A percentile compares a stretch with the other conserved stretches of the same genome.
These are phyloP conservation scores for Cryptomyrus ogoouensis DNA, from an alignment of 2,113 vertebrate genomes.

Conservation along the genomic window DNA sequence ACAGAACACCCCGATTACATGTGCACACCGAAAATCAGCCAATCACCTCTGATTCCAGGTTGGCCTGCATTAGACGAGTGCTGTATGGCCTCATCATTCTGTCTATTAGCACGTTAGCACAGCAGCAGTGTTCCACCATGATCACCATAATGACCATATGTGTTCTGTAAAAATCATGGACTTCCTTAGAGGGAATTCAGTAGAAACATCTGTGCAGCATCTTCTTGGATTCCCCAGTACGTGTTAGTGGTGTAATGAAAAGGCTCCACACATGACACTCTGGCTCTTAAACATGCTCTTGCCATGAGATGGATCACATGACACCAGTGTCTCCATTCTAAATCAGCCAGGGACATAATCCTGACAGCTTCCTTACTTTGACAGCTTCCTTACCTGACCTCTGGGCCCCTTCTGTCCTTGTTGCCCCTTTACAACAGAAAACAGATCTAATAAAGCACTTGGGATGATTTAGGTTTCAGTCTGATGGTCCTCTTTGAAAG, in stretches of 20 bases:
- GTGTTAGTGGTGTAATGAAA: neutral
- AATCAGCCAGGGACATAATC: neutral
- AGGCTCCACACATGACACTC: neutral
- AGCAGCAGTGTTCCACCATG: neutral
- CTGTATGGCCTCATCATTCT: neutral
- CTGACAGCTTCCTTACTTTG: neutral
- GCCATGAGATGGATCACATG: neutral
- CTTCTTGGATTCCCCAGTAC: neutral
- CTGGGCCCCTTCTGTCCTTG: slow-evolving; percentile 55
- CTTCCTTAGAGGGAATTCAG: neutral
- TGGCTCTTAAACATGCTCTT: neutral
- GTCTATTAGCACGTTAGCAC: neutral
- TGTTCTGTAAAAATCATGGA: neutral
- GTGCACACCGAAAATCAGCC: neutral
- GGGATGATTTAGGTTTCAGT: neutral
- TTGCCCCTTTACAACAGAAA: slow-evolving; percentile 39
- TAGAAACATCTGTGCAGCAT: neutral
- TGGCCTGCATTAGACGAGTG: neutral
- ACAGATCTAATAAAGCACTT: neutral
- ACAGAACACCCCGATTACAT: slow-evolving; percentile 20
- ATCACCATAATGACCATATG: neutral
- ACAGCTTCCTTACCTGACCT: slow-evolving; percentile 51
- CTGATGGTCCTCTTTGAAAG: neutral
- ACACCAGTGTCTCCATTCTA: neutral
- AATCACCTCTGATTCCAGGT: neutral